A percentile compares a stretch with the other conserved stretches of the same genome.
Evolutionary conservation across 2,888 invertebrate species (phyloP).

Genomic region (Crocallis elinguaria): DNA sequence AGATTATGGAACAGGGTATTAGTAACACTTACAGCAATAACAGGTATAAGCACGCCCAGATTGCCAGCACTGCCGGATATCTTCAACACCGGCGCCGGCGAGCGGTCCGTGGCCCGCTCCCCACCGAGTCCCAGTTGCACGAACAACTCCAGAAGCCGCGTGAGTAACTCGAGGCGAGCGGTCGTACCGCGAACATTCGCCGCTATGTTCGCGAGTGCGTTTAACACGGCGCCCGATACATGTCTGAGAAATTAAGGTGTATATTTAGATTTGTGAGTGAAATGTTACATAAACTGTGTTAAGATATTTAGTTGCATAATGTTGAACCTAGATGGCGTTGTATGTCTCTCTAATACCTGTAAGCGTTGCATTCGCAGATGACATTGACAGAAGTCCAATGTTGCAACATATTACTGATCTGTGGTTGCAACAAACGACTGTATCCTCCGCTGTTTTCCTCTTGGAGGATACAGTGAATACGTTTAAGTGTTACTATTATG

Average conservation of each 20-base stretch:
- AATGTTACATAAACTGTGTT: background rate
- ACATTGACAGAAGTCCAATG: too few species aligned
- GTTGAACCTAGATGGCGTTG: too few species aligned
- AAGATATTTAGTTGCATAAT: too few species aligned
- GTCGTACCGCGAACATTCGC: conserved; percentile 95
- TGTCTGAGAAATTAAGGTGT: conserved; percentile 79
- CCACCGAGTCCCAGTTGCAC: conserved; percentile 99
- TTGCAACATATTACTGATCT: too few species aligned
- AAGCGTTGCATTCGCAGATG: too few species aligned
- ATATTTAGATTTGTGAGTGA: background rate
- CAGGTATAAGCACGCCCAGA: conserved; percentile 98
- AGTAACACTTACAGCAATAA: conserved; percentile 91
- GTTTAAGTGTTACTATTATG: too few species aligned
- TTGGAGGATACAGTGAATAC: too few species aligned
- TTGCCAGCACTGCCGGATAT: conserved; percentile 98
- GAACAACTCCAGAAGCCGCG: conserved; percentile 96
- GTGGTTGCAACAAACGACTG: too few species aligned
- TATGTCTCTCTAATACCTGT: too few species aligned
- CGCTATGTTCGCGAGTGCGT: conserved; percentile 98
- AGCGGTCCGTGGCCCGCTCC: conserved; percentile 96
- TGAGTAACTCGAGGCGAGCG: conserved; percentile 93
- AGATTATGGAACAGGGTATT: too few species aligned
- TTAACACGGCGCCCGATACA: conserved; percentile 97
- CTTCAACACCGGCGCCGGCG: conserved; percentile 89
- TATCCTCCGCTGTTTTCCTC: too few species aligned